These are phyloP conservation scores for Percopsis omiscomaycus DNA, from an alignment of 2,797 vertebrate species.

Conservation along the genomic window DNA sequence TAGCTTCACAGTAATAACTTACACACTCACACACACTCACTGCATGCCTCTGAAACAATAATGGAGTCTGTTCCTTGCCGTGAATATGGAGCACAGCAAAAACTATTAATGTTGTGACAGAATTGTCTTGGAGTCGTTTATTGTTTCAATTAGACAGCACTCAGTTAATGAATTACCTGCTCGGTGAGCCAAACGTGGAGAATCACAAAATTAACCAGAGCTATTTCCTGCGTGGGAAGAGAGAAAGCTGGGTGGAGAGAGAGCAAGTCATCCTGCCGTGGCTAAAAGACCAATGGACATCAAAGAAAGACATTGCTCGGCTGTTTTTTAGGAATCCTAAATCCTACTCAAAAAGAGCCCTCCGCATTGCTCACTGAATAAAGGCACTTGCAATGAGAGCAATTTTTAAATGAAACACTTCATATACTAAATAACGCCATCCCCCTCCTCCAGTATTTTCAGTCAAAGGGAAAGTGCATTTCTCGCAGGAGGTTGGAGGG, in stretches of 20 bases:
- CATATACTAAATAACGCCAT: slow-evolving; percentile 17
- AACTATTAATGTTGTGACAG: not conserved
- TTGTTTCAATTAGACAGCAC: slow-evolving; percentile 30
- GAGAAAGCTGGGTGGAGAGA: slow-evolving; percentile 30
- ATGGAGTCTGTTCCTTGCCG: no score
- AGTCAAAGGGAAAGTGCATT: slow-evolving; percentile 27
- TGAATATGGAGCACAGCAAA: not conserved
- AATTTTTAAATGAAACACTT: slow-evolving; percentile 49
- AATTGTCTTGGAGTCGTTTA: not conserved
- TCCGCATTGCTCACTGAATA: slow-evolving; percentile 19
- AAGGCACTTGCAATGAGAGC: slow-evolving; percentile 35
- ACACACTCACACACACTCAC: not conserved
- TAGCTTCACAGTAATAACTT: slow-evolving; percentile 29
- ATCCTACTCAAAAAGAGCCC: slow-evolving; percentile 8
- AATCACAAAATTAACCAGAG: slow-evolving; percentile 29
- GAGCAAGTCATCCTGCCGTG: slow-evolving; percentile 14
- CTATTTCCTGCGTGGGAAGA: not conserved
- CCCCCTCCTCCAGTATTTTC: slow-evolving; percentile 24
- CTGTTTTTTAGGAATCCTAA: slow-evolving; percentile 20
- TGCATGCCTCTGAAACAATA: no score
- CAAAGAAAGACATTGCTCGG: slow-evolving; percentile 28
- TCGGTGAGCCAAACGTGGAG: slow-evolving; percentile 23
- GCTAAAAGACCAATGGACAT: slow-evolving; percentile 40
- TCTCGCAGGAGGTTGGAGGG: slow-evolving; percentile 32
- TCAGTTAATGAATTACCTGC: slow-evolving; percentile 19